Percentiles rank a stretch among this genome's conserved stretches.
Conservation (phyloP, 2,888 invertebrate species). For the Pyralis farinalis region DNA sequence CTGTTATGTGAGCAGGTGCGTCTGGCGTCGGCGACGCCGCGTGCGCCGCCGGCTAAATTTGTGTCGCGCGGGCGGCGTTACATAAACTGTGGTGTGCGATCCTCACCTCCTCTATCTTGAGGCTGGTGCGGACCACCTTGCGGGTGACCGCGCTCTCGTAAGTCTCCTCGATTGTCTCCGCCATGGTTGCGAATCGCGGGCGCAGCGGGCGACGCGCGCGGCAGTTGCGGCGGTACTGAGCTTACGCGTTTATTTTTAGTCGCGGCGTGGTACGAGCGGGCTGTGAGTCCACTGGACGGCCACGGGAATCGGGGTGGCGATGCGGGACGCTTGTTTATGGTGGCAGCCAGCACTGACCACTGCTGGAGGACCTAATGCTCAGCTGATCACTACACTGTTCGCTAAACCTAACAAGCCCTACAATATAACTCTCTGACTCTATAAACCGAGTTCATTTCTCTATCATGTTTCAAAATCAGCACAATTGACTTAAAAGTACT, state of each 20-base stretch:
- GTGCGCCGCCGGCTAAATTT: conserved; percentile 54
- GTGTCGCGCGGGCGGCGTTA: conserved; percentile 65
- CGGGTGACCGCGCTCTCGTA: conserved; percentile 86
- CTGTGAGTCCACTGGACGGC: conserved; percentile 23
- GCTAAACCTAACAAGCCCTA: neutral
- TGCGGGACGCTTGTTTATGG: conserved; percentile 20
- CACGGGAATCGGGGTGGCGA: conserved; percentile 45
- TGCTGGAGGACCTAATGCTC: neutral
- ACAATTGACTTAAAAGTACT: neutral
- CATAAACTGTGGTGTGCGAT: conserved; percentile 62
- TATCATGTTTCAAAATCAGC: neutral
- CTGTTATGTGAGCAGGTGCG: conserved; percentile 73
- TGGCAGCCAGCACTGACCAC: conserved; percentile 6
- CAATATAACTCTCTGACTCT: neutral
- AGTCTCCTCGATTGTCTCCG: conserved; percentile 86
- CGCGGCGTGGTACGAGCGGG: conserved; percentile 51
- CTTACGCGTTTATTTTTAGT: conserved; percentile 72
- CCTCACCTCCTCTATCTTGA: conserved; percentile 88
- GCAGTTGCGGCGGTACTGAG: conserved; percentile 72
- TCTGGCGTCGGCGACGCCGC: conserved; percentile 40
- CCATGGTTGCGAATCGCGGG: conserved; percentile 78
- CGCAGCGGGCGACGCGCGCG: conserved; percentile 75
- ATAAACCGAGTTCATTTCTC: neutral
- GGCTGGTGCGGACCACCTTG: conserved; percentile 85
- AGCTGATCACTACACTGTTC: conserved; percentile 3